These are phyloP conservation scores for Pseudorhiza aurosa DNA, from an alignment of 30 jellyfish, hydroid and myxozoan genomes.

Conservation along the genomic window DNA sequence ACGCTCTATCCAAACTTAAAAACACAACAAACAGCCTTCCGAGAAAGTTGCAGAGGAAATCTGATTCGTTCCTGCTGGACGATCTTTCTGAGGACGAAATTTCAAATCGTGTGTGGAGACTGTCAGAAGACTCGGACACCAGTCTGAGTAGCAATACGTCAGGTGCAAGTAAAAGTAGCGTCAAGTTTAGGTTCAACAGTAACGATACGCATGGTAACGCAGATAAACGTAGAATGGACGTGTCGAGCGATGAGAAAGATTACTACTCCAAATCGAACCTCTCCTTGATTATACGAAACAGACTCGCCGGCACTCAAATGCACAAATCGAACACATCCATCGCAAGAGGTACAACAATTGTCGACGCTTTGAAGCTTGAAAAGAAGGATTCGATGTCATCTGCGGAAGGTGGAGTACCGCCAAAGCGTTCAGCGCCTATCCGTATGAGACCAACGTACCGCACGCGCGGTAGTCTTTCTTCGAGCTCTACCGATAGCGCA, in stretches of 20 bases:
- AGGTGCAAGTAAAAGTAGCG: constrained; percentile 57
- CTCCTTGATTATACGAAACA: constrained; percentile 52
- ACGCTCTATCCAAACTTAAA: background rate
- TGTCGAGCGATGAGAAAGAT: constrained; percentile 12
- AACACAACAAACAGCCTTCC: constrained; percentile 18
- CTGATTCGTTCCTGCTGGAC: constrained; percentile 33
- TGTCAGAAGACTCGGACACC: constrained; percentile 70
- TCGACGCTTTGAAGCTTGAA: constrained; percentile 64
- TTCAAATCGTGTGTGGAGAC: constrained; percentile 40
- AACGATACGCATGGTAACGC: background rate
- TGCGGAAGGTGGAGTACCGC: constrained; percentile 18
- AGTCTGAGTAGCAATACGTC: constrained; percentile 68
- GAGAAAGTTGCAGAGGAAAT: constrained; percentile 3
- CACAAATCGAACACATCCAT: constrained; percentile 36
- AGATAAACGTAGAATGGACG: background rate
- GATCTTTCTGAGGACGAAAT: constrained; percentile 65
- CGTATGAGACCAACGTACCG: constrained; percentile 19
- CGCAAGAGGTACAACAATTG: constrained; percentile 67
- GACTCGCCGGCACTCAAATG: constrained; percentile 36
- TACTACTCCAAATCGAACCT: constrained; percentile 45
- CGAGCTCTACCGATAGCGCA: constrained; percentile 60
- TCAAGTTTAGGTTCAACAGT: constrained; percentile 38
- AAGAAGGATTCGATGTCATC: constrained; percentile 55
- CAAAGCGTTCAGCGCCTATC: background rate
- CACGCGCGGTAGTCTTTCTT: constrained; percentile 44